These are phyloP conservation scores for Tamandua tetradactyla DNA, from an alignment of 2,797 vertebrate species.

Conservation along the genomic window DNA sequence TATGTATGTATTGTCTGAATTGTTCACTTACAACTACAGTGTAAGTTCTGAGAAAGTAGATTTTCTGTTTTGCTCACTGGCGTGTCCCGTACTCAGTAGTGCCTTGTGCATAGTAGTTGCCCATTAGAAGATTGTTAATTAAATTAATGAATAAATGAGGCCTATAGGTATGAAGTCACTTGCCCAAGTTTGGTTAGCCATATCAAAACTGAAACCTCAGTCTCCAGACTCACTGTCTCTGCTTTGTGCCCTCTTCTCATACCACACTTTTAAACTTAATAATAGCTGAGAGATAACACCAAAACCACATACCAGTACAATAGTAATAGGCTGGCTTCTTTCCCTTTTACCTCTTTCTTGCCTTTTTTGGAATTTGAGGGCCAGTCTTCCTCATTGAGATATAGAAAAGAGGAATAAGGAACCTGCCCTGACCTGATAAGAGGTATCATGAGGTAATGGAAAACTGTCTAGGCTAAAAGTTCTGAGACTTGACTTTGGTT, in stretches of 20 bases:
- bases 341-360: conserved; percentile 51
- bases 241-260: background rate
- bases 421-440: background rate
- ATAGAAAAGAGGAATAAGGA: conserved; percentile 40
- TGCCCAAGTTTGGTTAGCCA: background rate
- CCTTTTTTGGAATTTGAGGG: conserved; percentile 59
- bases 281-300: conserved; percentile 11
- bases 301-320: background rate
- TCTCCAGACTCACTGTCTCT: background rate
- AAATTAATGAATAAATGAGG: conserved; percentile 10
- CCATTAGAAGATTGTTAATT: background rate
- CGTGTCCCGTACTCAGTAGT: background rate
- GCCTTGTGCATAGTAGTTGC: background rate
- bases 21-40: background rate
- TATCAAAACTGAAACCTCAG: background rate
- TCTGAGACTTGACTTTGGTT: conserved; percentile 6
- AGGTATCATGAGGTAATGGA: background rate
- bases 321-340: conserved; percentile 53
- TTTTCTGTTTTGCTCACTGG: conserved; percentile 19
- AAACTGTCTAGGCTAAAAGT: background rate
- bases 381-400: conserved; percentile 20
- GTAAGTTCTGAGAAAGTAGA: background rate
- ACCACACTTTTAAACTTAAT: background rate
- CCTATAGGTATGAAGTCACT: background rate
- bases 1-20: background rate